Conservation (phyloP, 2,113 vertebrate species). For the Astatotilapia flaviijosephi region DNA sequence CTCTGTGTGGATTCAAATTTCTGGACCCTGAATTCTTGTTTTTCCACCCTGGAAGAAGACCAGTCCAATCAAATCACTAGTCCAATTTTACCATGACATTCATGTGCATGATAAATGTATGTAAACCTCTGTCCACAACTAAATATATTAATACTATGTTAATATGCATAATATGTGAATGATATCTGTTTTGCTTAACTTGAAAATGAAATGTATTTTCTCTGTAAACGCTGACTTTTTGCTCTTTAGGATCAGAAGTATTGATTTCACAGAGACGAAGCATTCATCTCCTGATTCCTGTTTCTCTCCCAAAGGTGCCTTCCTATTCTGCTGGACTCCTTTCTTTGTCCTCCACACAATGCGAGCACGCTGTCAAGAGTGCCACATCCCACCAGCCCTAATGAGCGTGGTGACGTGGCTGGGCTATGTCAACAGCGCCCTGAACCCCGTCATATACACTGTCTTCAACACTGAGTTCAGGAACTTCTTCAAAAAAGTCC, state of each 20-base stretch:
- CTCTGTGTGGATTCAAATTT: background rate
- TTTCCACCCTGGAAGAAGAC: background rate
- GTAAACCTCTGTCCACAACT: background rate
- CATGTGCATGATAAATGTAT: background rate
- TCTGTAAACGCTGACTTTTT: background rate
- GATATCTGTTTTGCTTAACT: background rate
- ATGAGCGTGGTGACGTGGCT: constrained; percentile 95
- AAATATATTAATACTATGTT: background rate
- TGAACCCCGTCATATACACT: constrained; percentile 94
- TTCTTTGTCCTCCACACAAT: constrained; percentile 92
- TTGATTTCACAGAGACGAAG: background rate
- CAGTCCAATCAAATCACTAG: background rate
- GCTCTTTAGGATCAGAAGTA: background rate
- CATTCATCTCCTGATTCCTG: background rate
- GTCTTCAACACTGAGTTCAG: constrained; percentile 91
- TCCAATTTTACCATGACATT: background rate
- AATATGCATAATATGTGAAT: background rate
- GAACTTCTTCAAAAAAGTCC: constrained; percentile 82
- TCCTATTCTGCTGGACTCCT: constrained; percentile 95
- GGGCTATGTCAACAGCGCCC: constrained; percentile 92
- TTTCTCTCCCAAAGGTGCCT: constrained; percentile 72
- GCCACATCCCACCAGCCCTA: constrained; percentile 74
- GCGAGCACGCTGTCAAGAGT: constrained; percentile 79
- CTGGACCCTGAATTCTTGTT: background rate
- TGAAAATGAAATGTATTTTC: background rate